phyloP scores from a whole-genome alignment of 1,140 invertebrate species.

The Helicoverpa armigera region DNA sequence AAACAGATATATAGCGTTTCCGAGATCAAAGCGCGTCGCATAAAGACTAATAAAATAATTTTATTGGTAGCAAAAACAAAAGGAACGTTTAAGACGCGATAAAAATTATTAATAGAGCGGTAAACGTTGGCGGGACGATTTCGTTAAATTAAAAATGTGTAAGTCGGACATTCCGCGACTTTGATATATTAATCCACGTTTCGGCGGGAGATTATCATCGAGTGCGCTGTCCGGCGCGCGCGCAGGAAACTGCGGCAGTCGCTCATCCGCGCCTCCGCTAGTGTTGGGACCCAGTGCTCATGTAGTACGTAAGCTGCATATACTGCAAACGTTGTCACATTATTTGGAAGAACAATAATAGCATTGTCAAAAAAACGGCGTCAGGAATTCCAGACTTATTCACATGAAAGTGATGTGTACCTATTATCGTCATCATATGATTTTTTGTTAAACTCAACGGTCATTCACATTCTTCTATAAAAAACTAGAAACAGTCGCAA shows the following conservation, averaged over 20 bases:
- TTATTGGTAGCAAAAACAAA: slow-evolving; percentile 76
- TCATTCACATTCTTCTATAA: slow-evolving; percentile 24
- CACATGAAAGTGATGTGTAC: too few species aligned
- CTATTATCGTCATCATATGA: too few species aligned
- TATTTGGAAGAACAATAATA: too few species aligned
- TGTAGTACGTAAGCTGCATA: not conserved
- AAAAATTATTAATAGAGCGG: slow-evolving; percentile 80
- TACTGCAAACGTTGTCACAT: too few species aligned
- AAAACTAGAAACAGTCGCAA: slow-evolving; percentile 54
- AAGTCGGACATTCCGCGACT: slow-evolving; percentile 57
- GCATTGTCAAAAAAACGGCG: too few species aligned
- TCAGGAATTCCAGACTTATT: too few species aligned
- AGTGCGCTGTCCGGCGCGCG: slow-evolving; percentile 52
- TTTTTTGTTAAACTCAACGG: not conserved
- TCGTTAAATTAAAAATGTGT: slow-evolving; percentile 71
- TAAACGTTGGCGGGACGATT: slow-evolving; percentile 71
- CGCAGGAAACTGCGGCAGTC: slow-evolving; percentile 53
- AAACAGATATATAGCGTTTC: slow-evolving; percentile 61
- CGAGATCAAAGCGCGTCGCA: slow-evolving; percentile 70
- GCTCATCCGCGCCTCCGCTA: slow-evolving; percentile 56
- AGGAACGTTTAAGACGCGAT: slow-evolving; percentile 77
- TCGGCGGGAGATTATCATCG: slow-evolving; percentile 70
- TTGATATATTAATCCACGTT: slow-evolving; percentile 77
- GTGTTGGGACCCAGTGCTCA: slow-evolving; percentile 47
- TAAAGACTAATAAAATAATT: slow-evolving; percentile 66